Evolutionary conservation across 2,797 vertebrate species (phyloP).

Genomic region (Pseudomugil tenellus): DNA sequence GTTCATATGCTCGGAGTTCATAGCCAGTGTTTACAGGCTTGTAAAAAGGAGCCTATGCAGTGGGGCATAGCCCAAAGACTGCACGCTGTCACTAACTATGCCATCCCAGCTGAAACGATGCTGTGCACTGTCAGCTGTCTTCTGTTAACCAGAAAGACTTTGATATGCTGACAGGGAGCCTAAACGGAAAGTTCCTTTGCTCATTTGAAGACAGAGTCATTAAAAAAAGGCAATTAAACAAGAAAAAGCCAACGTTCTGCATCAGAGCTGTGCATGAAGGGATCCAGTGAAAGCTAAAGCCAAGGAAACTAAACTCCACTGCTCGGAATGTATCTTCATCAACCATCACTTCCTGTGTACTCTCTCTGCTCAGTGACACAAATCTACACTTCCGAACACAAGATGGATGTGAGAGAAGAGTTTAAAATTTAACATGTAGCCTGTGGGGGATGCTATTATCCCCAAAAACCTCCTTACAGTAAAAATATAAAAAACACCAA

Average conservation of each 20-base stretch:
- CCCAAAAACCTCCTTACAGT: background rate
- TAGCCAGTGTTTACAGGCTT: conserved; percentile 73
- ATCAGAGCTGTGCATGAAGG: background rate
- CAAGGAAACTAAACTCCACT: background rate
- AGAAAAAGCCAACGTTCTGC: background rate
- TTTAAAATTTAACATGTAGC: conserved; percentile 15
- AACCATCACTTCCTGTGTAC: background rate
- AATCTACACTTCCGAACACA: conserved; percentile 10
- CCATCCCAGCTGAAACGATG: conserved; percentile 33
- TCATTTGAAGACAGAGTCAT: background rate
- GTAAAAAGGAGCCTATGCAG: conserved; percentile 64
- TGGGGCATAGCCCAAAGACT: conserved; percentile 45
- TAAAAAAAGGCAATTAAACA: conserved; percentile 11
- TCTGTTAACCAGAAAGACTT: conserved; percentile 17
- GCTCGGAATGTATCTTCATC: background rate
- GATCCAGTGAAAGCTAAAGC: background rate
- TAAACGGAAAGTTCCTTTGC: background rate
- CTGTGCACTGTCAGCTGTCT: conserved; percentile 20
- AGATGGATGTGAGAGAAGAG: conserved; percentile 15
- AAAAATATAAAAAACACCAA: background rate
- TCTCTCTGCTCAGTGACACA: background rate
- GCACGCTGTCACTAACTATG: conserved; percentile 59
- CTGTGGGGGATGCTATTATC: conserved; percentile 24
- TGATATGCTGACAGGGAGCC: conserved; percentile 29
- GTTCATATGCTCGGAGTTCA: conserved; percentile 65